Base-by-base conservation (phyloP, 1,140 invertebrate genomes). In the Saxidomus purpurata region DNA sequence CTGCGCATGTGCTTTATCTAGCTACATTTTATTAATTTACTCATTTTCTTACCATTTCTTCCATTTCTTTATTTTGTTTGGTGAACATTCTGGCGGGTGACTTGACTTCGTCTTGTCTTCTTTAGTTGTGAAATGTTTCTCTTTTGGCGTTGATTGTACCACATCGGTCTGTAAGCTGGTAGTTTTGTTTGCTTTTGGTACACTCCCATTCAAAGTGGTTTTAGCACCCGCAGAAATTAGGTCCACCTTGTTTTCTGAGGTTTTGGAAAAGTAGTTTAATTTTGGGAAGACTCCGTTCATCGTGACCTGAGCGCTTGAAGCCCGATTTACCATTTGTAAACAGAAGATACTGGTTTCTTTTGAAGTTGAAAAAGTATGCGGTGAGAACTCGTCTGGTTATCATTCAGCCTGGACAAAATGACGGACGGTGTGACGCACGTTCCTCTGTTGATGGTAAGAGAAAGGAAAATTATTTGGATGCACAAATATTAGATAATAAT, bases 1-100 rank as follows among this genome's bases (percentile, higher is more conserved):
- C n/a, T n/a, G n/a, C n/a, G n/a, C n/a, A n/a, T n/a, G n/a, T n/a
- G n/a, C n/a, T n/a, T n/a, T n/a, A n/a, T n/a, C n/a, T n/a, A n/a
- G n/a, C n/a, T n/a, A n/a, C n/a, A n/a, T n/a, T n/a, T n/a, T n/a
- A n/a, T n/a, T n/a, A n/a, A n/a, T n/a, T n/a, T n/a, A n/a, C 43
- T 43, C 15, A 43, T 25, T 47, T 49, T 22, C 49, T 52, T 79
- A 79, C 76, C 76, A 79, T 34, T 79, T 79, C 28, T 79, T 79
- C 76, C 76, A 79, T n/a, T 55, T 79, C 31, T 79, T 79, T 36
- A 79, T 36, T 36, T 55, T 79, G 47, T 79, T 79, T 31, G 76
- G 76, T 8, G 76, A 79, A 4, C 4, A 36, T 55, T 79, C 76
- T 19, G 76, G 47, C 9, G 47, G 43, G 40, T 79, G 76, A 15